phyloP scores from a whole-genome alignment of 2,888 invertebrate genomes.

The Trissoscelio sp. region DNA sequence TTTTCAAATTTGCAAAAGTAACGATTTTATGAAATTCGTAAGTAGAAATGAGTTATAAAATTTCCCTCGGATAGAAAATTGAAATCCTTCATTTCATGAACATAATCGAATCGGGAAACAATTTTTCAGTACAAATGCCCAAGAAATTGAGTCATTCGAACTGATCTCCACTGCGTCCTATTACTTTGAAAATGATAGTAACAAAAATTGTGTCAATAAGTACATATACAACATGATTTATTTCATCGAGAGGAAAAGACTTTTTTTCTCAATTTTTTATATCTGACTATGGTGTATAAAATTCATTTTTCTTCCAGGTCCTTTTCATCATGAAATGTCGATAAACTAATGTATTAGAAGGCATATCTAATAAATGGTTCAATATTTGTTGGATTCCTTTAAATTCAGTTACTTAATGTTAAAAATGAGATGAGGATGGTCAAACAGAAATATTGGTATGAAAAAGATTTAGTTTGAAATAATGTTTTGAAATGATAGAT shows the following conservation, averaged over 20 bases:
- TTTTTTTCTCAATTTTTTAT: too few species aligned
- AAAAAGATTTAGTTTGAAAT: too few species aligned
- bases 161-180: neutral
- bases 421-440: too few species aligned
- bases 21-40: constrained; percentile 14
- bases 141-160: constrained; percentile 16
- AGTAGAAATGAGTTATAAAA: constrained; percentile 21
- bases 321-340: neutral
- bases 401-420: too few species aligned
- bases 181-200: neutral
- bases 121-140: constrained; percentile 25
- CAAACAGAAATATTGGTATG: too few species aligned
- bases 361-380: neutral
- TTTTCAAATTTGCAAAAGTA: too few species aligned
- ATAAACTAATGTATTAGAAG: neutral
- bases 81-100: constrained; percentile 29
- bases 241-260: constrained; percentile 4
- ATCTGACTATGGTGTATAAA: too few species aligned
- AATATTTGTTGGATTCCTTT: neutral
- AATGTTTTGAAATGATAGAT: too few species aligned
- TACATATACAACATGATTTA: neutral
- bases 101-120: constrained; percentile 28
- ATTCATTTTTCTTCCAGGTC: too few species aligned
- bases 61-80: constrained; percentile 13
- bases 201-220: neutral